A percentile compares a stretch with the other conserved stretches of the same genome.
Evolutionary conservation across 2,888 invertebrate species (phyloP).

Genomic region (Lasioglossum lativentre): DNA sequence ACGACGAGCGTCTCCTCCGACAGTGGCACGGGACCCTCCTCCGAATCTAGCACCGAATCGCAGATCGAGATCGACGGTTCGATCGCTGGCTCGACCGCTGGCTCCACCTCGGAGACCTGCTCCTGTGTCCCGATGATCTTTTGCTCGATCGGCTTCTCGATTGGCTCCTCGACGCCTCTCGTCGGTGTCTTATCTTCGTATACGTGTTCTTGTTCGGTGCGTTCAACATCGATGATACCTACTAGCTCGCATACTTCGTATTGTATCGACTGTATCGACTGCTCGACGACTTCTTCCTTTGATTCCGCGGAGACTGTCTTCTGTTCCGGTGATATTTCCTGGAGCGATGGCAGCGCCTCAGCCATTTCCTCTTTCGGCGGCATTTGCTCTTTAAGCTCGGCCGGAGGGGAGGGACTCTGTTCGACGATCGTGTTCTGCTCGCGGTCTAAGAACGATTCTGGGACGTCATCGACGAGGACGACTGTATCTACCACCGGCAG

Average conservation of each 20-base stretch:
- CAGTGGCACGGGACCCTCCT: constrained; percentile 76
- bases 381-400: neutral
- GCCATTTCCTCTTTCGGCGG: neutral
- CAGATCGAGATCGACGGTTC: neutral
- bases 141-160: constrained; percentile 29
- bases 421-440: neutral
- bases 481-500: constrained; percentile 54
- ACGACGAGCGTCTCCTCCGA: constrained; percentile 68
- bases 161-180: constrained; percentile 4
- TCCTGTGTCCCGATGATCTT: constrained; percentile 10
- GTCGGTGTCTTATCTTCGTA: neutral
- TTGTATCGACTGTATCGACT: neutral
- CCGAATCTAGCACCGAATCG: constrained; percentile 68
- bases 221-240: neutral
- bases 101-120: constrained; percentile 3
- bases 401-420: neutral
- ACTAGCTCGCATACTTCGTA: neutral
- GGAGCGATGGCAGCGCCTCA: neutral
- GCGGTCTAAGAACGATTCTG: no score
- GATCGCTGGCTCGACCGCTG: constrained; percentile 26
- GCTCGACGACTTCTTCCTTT: constrained; percentile 2
- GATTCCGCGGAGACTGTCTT: neutral
- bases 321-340: neutral
- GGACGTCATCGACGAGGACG: neutral
- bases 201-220: neutral